Evolutionary conservation across 1,140 invertebrate species (phyloP).

Genomic region (Orchestia grillus): DNA sequence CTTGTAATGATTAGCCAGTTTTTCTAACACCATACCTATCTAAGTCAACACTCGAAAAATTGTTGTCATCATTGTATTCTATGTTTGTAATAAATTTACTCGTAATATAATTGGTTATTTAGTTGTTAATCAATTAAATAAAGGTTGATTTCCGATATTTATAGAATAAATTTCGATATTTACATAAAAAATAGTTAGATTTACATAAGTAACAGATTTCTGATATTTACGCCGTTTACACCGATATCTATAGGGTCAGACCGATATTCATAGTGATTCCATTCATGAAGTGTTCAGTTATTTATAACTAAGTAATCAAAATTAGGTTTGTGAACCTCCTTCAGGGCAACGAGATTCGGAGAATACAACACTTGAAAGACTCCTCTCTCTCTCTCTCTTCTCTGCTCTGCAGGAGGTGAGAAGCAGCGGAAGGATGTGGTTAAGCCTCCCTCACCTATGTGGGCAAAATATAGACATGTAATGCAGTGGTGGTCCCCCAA

Average conservation of each 20-base stretch:
- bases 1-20: not conserved
- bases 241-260: too few species aligned
- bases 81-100: too few species aligned
- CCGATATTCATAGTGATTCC: not conserved
- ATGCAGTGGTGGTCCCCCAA: not conserved
- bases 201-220: too few species aligned
- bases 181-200: too few species aligned
- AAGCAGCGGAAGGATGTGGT: not conserved
- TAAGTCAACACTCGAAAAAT: not conserved
- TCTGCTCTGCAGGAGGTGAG: not conserved
- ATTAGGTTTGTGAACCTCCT: not conserved
- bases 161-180: too few species aligned
- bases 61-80: too few species aligned
- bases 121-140: too few species aligned
- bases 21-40: not conserved
- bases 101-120: too few species aligned
- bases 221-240: too few species aligned
- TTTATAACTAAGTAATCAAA: not conserved
- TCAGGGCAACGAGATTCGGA: not conserved
- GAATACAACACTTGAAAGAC: not conserved
- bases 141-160: too few species aligned
- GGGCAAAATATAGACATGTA: too few species aligned
- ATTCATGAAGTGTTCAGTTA: not conserved
- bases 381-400: too few species aligned
- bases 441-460: not conserved